Evolutionary conservation across 1,140 invertebrate species (phyloP), one percentile per base, ranked within the genome.

Genomic region (Rhyacophila brunnea): DNA sequence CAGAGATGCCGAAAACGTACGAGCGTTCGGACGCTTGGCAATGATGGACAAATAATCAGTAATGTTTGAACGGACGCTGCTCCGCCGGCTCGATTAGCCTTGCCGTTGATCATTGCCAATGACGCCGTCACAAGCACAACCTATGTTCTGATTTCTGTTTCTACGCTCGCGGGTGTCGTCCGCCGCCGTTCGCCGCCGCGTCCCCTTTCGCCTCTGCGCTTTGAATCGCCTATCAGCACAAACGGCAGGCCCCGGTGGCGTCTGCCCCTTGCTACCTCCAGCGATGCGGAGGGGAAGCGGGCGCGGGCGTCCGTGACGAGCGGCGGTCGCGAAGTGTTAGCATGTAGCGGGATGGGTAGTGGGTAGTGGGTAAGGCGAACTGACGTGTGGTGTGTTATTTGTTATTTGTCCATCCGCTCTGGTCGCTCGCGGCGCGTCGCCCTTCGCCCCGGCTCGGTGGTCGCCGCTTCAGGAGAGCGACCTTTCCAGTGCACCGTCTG

Each of bases 401-500:
- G 71, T 77, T 77, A 79, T 77, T 79, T 77, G 77, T 79, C 77
- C 77, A 78, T 78, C 73, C 73, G 71, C 71, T 43, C 48, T 43
- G 35, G 54, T 40, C 13, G 46, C 32, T 62, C 53, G 35, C 35
- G 48, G 46, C 50, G 46, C 38, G 45, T 35, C 40, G 28, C 32
- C 56, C 2, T 2, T 15, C 19, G 44, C 17, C 15, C 40, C 49
- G 54, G 48, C 17, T 53, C 19, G 57, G 54, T 35, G 45, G 48
- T 28, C 45, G 46, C 40, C 45, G 46, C 40, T 38, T 38, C 56
- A 67, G 84, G 87, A 65, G 81, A 83, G 75, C 79, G 83, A 67
- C 82, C 82, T 57, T 87, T 86, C 73, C 79, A 83, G 67, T 86
- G 85, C 74, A 82, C 80, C 67, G 74, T 85, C 66, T 87, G 85